Evolutionary conservation across 2,113 vertebrate genomes (phyloP), one percentile per base, ranked within the genome.

Genomic region (Phyllostomus hastatus): DNA sequence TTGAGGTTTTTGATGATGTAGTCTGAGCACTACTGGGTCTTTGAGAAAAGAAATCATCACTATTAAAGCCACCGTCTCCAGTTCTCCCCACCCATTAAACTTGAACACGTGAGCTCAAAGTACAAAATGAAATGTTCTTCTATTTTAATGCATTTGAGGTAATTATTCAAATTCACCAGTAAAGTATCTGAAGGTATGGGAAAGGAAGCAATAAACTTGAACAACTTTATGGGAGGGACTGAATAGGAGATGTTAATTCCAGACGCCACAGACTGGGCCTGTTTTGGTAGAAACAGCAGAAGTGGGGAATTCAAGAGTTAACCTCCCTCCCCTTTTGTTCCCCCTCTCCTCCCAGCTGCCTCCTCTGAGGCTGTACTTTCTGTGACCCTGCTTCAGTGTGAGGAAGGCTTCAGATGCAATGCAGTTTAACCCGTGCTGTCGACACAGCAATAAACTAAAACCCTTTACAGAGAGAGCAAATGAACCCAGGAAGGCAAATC

Each of bases 391-490:
- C 96, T 97, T 96, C 75, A 67, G 75, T 84, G 96, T 80, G 97
- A 96, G 64, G 96, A 98, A 97, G 93, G 97, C 88, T 97, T 98
- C 97, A 97, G 97, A 97, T 93, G 91, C 54, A 14, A 96, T 64
- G 97, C 75, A 97, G 97, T 97, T 98, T 97, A 98, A 98, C 97
- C 98, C 97, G 94, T 70, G 87, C 98, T 98, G 97, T 95, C 76
- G 70, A 95, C 93, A 97, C 59, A 97, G 96, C 97, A 96, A 97
- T 97, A 98, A 98, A 98, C 97, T 94, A 98, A 97, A 98, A 93
- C 94, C 92, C 96, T 96, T 97, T 92, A 97, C 84, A 96, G 97
- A 98, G 69, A 52, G 91, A 96, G 90, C 96, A 85, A 95, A 95
- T 85, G 91, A 97, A 97, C 85, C 69, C 94, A 96, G 97, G 97